Percentiles rank a stretch among this genome's conserved stretches.
phyloP scores from a whole-genome alignment of 2,113 vertebrate genomes.

The Uria lomvia region DNA sequence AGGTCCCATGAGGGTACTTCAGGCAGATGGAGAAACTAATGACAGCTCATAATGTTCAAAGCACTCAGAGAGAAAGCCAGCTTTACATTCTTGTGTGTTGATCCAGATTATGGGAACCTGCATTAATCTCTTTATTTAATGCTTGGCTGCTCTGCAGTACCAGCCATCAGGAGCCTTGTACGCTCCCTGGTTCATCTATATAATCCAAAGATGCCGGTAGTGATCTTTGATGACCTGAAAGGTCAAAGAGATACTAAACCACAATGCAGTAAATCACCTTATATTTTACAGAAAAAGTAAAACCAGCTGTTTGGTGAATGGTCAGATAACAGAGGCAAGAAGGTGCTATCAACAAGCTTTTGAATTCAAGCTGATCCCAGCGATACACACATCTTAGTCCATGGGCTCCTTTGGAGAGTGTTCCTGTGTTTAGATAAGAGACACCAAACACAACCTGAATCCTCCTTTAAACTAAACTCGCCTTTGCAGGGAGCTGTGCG shows the following conservation, averaged over 20 bases:
- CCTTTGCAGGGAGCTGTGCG: not conserved
- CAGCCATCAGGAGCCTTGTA: not conserved
- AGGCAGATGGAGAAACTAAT: not conserved
- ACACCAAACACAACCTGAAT: not conserved
- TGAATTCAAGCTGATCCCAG: not conserved
- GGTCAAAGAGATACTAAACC: not conserved
- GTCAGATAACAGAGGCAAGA: not conserved
- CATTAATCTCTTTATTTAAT: not conserved
- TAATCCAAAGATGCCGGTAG: not conserved
- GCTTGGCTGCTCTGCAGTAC: not conserved
- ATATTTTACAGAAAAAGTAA: not conserved
- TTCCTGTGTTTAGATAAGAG: not conserved
- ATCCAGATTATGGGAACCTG: not conserved
- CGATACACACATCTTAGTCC: not conserved
- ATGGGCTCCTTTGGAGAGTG: not conserved
- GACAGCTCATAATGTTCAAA: not conserved
- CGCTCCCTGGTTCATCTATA: not conserved
- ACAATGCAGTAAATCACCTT: not conserved
- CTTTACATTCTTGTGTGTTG: not conserved
- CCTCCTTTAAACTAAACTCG: not conserved
- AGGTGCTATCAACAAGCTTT: not conserved
- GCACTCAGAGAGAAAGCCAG: not conserved
- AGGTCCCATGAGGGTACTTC: not conserved
- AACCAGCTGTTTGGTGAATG: not conserved
- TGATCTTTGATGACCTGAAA: not conserved